Percentiles rank a stretch among this genome's conserved stretches.
Evolutionary conservation across 2,113 vertebrate species (phyloP).

Genomic region (Lethenteron camtschaticum): DNA sequence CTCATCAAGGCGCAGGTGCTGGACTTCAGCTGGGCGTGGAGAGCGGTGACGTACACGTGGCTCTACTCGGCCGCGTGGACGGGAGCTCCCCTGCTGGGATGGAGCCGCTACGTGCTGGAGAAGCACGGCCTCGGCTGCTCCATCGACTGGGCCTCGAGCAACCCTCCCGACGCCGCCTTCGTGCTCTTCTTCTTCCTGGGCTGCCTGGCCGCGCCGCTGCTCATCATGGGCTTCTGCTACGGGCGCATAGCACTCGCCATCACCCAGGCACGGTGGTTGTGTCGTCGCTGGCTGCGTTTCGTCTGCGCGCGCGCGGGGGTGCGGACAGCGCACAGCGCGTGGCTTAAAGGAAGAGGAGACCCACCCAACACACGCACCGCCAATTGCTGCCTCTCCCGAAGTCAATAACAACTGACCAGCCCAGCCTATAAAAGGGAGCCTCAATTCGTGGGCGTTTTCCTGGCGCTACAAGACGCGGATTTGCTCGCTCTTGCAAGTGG

Average conservation of each 20-base stretch:
- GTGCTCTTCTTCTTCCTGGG: constrained; percentile 62
- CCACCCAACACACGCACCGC: too few species aligned
- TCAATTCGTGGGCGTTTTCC: too few species aligned
- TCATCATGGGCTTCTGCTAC: constrained; percentile 68
- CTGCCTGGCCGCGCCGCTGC: constrained; percentile 53
- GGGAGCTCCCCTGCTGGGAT: constrained; percentile 58
- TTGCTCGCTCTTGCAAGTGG: too few species aligned
- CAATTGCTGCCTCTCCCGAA: too few species aligned
- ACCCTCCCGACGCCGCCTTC: constrained; percentile 52
- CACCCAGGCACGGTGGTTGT: too few species aligned
- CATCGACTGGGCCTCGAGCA: constrained; percentile 57
- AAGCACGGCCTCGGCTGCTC: constrained; percentile 54
- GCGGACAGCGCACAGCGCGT: too few species aligned
- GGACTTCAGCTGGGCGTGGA: constrained; percentile 62
- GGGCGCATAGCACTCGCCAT: constrained; percentile 61
- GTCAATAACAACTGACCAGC: too few species aligned
- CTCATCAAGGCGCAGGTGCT: constrained; percentile 61
- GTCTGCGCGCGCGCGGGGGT: too few species aligned
- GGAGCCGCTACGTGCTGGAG: constrained; percentile 69
- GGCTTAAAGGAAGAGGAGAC: too few species aligned
- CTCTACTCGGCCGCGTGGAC: constrained; percentile 75
- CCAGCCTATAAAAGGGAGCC: too few species aligned
- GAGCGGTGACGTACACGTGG: constrained; percentile 61
- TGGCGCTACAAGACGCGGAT: too few species aligned
- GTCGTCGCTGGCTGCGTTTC: too few species aligned